These are phyloP conservation scores for Streptopelia turtur DNA, from an alignment of 2,797 vertebrate genomes.

Conservation along the genomic window DNA sequence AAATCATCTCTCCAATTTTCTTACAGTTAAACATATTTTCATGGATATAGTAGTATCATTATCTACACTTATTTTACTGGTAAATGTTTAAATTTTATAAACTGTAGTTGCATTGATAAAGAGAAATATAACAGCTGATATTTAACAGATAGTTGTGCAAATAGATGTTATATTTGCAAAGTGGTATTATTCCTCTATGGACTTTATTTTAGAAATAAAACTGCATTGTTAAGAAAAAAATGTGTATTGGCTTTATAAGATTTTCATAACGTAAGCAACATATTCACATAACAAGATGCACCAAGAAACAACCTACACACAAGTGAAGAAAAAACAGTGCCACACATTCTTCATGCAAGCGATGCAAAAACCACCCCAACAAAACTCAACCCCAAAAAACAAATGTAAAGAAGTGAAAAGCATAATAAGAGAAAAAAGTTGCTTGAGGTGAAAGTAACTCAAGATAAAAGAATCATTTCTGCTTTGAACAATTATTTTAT, in stretches of 20 bases:
- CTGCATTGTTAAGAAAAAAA: background rate
- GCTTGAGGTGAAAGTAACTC: slow-evolving; percentile 4
- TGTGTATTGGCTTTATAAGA: background rate
- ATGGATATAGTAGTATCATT: background rate
- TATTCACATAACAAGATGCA: background rate
- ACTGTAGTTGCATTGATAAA: background rate
- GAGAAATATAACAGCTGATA: background rate
- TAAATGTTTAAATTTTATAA: background rate
- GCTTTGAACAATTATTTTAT: slow-evolving; percentile 46
- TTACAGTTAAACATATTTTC: background rate
- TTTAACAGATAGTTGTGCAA: background rate
- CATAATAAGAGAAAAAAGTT: background rate
- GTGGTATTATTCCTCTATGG: background rate
- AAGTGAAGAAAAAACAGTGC: background rate
- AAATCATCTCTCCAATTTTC: background rate
- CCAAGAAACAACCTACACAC: background rate
- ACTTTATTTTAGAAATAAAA: background rate
- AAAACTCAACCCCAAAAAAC: background rate
- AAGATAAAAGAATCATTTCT: slow-evolving; percentile 12
- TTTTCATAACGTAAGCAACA: background rate
- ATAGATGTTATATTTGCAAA: background rate
- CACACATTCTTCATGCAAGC: background rate
- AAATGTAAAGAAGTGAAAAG: background rate
- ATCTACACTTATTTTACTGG: background rate
- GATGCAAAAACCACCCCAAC: background rate